phyloP scores from a whole-genome alignment of 2,113 vertebrate species.

The Lepisosteus osseus region DNA sequence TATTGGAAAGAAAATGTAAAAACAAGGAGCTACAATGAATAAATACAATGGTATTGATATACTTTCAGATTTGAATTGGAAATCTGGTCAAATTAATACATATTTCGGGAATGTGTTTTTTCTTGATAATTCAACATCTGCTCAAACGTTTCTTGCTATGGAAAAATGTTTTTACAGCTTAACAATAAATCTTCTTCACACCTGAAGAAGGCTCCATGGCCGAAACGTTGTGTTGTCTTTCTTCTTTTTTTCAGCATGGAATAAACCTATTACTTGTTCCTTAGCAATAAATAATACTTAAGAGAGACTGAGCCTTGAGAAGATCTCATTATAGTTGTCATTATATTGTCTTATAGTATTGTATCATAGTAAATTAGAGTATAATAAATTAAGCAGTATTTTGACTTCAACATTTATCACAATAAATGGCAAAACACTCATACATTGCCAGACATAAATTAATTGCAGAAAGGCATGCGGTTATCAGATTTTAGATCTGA shows the following conservation, averaged over 20 bases:
- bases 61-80: no score
- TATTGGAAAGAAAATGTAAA: no score
- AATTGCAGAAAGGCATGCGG: conserved; percentile 39
- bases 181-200: conserved; percentile 24
- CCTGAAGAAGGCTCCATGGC: no score
- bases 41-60: no score
- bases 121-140: conserved; percentile 44
- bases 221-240: no score
- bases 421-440: conserved; percentile 37
- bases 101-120: background rate
- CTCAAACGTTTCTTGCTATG: conserved; percentile 32
- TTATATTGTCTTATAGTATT: no score
- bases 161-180: conserved; percentile 36
- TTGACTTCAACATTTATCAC: conserved; percentile 50
- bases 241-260: no score
- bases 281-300: conserved; percentile 29
- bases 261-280: background rate
- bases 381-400: conserved; percentile 1
- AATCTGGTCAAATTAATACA: background rate
- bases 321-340: no score
- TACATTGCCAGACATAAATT: conserved; percentile 46
- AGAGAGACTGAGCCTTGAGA: no score
- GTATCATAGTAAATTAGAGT: no score
- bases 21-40: no score
- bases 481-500: conserved; percentile 49